phyloP scores from a whole-genome alignment of 2,113 vertebrate genomes.

The Piaya cayana region DNA sequence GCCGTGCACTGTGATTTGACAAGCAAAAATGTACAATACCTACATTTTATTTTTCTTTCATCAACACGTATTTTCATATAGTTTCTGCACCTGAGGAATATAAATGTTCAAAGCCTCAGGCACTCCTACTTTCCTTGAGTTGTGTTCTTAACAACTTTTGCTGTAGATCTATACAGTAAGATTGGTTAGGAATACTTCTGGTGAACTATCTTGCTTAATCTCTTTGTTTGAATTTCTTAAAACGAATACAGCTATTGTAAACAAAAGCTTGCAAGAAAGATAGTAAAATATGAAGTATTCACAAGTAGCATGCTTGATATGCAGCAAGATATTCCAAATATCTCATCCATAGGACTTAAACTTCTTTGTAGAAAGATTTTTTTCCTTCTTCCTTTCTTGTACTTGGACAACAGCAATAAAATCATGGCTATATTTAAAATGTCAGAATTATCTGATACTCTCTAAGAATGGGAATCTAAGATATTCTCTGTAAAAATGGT shows the following conservation, averaged over 20 bases:
- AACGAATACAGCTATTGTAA: neutral
- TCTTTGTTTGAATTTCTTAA: neutral
- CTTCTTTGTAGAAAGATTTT: neutral
- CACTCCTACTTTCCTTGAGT: accelerated
- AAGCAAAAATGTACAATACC: neutral
- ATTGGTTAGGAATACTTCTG: neutral
- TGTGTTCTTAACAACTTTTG: neutral
- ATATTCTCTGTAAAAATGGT: neutral
- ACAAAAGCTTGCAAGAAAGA: neutral
- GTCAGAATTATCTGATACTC: neutral
- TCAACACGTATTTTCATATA: neutral
- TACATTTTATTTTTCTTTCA: neutral
- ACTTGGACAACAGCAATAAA: neutral
- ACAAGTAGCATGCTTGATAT: neutral
- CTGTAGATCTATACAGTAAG: neutral
- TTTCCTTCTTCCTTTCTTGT: neutral
- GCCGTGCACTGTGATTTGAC: neutral
- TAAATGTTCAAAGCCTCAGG: neutral
- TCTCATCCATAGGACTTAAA: neutral
- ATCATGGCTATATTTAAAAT: neutral
- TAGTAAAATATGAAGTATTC: neutral
- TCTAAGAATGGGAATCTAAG: neutral
- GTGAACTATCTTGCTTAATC: neutral
- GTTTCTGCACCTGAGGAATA: neutral
- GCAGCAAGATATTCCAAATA: neutral